Conservation (phyloP, 2,113 vertebrate species). For the Pelodiscus sinensis region DNA sequence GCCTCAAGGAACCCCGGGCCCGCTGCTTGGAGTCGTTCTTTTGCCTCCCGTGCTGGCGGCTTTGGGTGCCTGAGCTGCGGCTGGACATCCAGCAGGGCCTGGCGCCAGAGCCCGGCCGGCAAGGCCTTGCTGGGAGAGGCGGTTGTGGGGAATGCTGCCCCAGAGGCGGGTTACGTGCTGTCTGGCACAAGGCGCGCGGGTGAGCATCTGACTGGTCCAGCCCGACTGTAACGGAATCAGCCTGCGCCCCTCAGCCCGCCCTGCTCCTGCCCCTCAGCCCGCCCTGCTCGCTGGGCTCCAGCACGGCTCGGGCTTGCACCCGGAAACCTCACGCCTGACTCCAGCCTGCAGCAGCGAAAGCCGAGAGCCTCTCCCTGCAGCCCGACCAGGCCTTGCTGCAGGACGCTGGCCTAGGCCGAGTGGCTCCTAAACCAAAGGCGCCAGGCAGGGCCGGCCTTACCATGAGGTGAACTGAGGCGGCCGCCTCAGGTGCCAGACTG, state of each 20-base stretch:
- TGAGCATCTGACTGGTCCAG: not conserved
- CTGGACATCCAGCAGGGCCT: not conserved
- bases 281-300: too few species aligned
- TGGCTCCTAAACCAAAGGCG: not conserved
- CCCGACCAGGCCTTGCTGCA: not conserved
- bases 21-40: not conserved
- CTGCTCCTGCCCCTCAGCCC: not conserved
- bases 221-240: not conserved
- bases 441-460: too few species aligned
- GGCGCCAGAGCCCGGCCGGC: not conserved
- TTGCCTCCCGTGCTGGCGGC: not conserved
- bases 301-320: too few species aligned
- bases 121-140: not conserved
- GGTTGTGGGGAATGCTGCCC: not conserved
- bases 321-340: not conserved
- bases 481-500: too few species aligned
- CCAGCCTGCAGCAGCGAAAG: fast-evolving
- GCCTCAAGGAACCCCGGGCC: not conserved
- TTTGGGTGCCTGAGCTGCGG: not conserved
- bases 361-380: not conserved
- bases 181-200: not conserved
- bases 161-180: not conserved
- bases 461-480: fast-evolving
- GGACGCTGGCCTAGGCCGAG: not conserved
- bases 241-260: not conserved